Evolutionary conservation across 2,113 vertebrate genomes (phyloP), one percentile per base, ranked within the genome.

Genomic region (Ploceus nigricollis): DNA sequence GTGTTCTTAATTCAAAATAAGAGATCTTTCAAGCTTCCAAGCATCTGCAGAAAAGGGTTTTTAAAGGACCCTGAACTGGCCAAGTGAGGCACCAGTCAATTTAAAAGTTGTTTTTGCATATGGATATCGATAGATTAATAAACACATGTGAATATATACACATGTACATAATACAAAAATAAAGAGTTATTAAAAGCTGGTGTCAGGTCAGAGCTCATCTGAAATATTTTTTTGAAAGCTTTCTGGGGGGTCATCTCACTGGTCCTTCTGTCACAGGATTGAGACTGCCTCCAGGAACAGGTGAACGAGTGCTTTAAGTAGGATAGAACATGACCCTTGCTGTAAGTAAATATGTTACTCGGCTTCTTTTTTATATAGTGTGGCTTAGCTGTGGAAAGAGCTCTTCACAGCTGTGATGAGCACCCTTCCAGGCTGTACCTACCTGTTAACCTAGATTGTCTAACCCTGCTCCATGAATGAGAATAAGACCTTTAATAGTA

Each of bases 401-500:
- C 40, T 87, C 81, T 78, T 22, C 53, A 87, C 25, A 85, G 57
- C 50, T 57, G 23, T 17, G 57, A 82, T 2, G 13, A 81, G 25
- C 31, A 57, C n/a, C 15, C 25, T 93, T 72, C 40, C 40, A 76
- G 84, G 27, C 48, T 94, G 23, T 39, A 50, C 20, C 10, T 50
- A 33, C 0, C 0, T 30, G 30, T 45, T 79, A 28, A 54, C 45
- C 78, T 58, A 65, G 37, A 72, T 69, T 77, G 75, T 66, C 66
- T 30, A 79, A 42, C 27, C 57, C 27, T 72, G 37, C 11, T 10
- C 48, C 3, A 10, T 12, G 9, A 37, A 66, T 39, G 27, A 81
- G 42, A 82, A 44, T 22, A 79, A 89, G 22, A 75, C 25, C 12
- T 64, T 71, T 89, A 94, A 87, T 76, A 93, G 83, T 82, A 93